Evolutionary conservation across 1,140 invertebrate genomes (phyloP), one percentile per base, ranked within the genome.

Genomic region (Ruditapes philippinarum): DNA sequence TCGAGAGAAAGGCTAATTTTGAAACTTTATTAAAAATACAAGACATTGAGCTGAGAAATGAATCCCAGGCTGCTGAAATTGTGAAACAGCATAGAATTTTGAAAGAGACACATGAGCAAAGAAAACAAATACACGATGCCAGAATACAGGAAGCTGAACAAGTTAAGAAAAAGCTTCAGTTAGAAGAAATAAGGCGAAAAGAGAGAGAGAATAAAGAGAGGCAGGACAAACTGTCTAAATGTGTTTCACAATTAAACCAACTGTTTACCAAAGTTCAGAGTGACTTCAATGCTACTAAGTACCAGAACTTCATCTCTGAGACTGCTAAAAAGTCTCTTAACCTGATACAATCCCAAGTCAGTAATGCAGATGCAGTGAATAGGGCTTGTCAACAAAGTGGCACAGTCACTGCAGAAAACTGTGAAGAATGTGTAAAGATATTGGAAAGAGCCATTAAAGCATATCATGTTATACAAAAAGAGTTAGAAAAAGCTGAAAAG

Each of bases 181-280:
- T 89, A 60, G 90, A 91, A 31, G 82, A 89, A 88, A 73, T 89
- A 9, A 83, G 78, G 79, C 82, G 62, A 76, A 89, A 89, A 42
- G 90, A 92, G 54, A 68, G 79, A 88, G 91, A 92, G 65, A 87
- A 90, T 36, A 85, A 83, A 81, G 90, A 91, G 42, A 80, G 81
- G 51, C 57, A 76, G 65, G 80, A 90, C n/a, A 90, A 81, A 40
- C 82, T 89, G 22, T 51, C 84, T 14, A 84, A 78, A 60, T 36
- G 70, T 62, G 60, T 86, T 14, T 80, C n/a, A 1, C 28, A 84
- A 11, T 45, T 88, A 22, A 76, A 28, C n/a, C 84, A 90, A 31
- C 65, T 90, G 0, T 83, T 51, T 45, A 88, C 78, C 25, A 89
- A 83, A 62, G 31, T 92, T 7, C 76, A 87, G 22, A 45, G 79